Evolutionary conservation across 2,888 invertebrate genomes (phyloP).

Genomic region (Brachycybe producta): DNA sequence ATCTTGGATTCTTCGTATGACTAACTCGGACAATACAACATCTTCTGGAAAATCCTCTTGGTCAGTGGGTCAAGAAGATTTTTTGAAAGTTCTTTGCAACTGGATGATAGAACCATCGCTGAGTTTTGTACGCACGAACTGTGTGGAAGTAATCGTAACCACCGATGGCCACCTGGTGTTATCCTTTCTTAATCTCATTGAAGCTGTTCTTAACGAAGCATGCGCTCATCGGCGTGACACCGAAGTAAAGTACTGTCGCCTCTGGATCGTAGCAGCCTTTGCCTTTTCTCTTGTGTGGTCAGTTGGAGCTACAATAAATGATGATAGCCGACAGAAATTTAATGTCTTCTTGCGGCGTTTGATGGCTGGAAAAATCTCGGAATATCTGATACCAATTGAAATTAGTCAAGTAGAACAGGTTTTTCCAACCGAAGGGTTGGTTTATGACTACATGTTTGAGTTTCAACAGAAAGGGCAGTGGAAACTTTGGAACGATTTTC

Average conservation of each 20-base stretch:
- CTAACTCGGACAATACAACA: no score
- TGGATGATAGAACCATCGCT: constrained; percentile 70
- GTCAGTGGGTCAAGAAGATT: constrained; percentile 46
- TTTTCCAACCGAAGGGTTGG: constrained; percentile 56
- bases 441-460: constrained; percentile 70
- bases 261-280: constrained; percentile 42
- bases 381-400: constrained; percentile 43
- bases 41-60: constrained; percentile 40
- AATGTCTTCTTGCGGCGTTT: constrained; percentile 55
- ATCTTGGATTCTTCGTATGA: constrained; percentile 79
- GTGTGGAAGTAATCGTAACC: constrained; percentile 40
- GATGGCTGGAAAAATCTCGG: constrained; percentile 27
- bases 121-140: constrained; percentile 56
- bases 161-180: constrained; percentile 41
- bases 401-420: constrained; percentile 58
- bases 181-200: constrained; percentile 58
- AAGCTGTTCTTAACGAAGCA: constrained; percentile 63
- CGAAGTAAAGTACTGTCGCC: constrained; percentile 51
- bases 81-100: constrained; percentile 39
- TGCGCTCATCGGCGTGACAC: constrained; percentile 45
- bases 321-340: constrained; percentile 56
- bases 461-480: constrained; percentile 72
- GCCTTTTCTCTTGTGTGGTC: constrained; percentile 70
- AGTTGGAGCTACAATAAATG: constrained; percentile 63
- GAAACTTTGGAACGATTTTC: constrained; percentile 71